phyloP scores from a whole-genome alignment of 1,140 invertebrate species.

The Drosophila elegans region DNA sequence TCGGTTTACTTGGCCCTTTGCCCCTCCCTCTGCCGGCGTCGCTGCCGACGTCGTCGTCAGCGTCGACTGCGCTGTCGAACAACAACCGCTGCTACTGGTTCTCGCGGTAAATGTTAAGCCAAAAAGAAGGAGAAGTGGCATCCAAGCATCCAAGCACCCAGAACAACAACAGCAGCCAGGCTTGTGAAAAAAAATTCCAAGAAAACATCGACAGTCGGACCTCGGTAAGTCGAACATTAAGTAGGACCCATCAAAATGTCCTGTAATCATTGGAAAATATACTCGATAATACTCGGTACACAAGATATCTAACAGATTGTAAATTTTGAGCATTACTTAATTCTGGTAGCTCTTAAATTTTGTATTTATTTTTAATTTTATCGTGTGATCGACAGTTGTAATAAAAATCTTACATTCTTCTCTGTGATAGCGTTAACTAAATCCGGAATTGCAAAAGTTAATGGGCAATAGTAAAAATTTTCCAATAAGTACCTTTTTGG shows the following conservation, averaged over 20 bases:
- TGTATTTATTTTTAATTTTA: no score
- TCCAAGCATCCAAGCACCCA: slow-evolving; percentile 65
- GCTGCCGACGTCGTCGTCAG: slow-evolving; percentile 17
- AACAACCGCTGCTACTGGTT: slow-evolving; percentile 85
- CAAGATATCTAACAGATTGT: background rate
- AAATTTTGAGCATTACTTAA: no score
- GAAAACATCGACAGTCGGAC: slow-evolving; percentile 3
- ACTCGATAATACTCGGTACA: no score
- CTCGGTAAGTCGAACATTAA: background rate
- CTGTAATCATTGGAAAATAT: no score
- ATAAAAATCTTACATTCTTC: no score
- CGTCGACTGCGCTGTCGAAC: slow-evolving; percentile 44
- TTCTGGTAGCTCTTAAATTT: no score
- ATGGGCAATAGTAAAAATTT: no score
- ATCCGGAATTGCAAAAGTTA: no score
- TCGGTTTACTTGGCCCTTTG: slow-evolving; percentile 47
- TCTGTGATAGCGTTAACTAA: no score
- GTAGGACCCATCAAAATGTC: no score
- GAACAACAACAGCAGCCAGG: slow-evolving; percentile 39
- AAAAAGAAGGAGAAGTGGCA: slow-evolving; percentile 65
- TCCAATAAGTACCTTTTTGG: background rate
- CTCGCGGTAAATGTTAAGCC: slow-evolving; percentile 84
- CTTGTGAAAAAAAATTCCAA: slow-evolving; percentile 20
- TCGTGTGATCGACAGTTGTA: no score
- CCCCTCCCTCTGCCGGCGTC: slow-evolving; percentile 6